Base-by-base conservation (phyloP, 2,888 invertebrate species). In the Andrena fulva region DNA sequence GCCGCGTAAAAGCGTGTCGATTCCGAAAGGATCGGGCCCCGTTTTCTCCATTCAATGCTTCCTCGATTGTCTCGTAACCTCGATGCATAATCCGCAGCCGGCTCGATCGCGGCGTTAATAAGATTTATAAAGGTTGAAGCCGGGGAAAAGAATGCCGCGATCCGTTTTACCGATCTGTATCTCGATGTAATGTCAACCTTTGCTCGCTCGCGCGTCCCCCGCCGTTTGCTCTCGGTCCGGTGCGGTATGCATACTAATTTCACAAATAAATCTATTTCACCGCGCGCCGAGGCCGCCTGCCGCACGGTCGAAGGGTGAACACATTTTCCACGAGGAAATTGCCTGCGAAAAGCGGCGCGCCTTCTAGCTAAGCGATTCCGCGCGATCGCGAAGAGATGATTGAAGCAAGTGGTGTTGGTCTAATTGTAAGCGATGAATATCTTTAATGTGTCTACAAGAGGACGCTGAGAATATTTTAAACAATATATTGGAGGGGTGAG, bases 171-270 rank as follows among this genome's bases (percentile, higher is more conserved):
- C 70, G 80, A 86, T 84, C 78, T 69, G 35, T 82, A 88, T 89
- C 86, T 70, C 83, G 68, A 85, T 84, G 42, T 82, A 85, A 85
- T 82, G 80, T 86, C 87, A 52, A 76, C 77, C 73, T 68, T 56
- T 73, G 87, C 85, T 63, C 80, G 85, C 85, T 86, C 89, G 73
- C 87, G 79, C 89, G 85, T 85, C 74, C 69, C 52, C 66, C 29
- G 82, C 77, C 88, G 84, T 88, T 84, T 56, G 54, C 84, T 66
- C 77, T 67, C 74, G 80, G 50, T 52, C 71, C 68, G 50, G 59
- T 50, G 59, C 80, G 86, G 85, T 71, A 78, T 77, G 89, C 86
- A 87, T 89, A 88, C 85, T 89, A 88, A 89, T 87, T 82, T 67
- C 62, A 80, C 66, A 69, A 67, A 77, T 74, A 82, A 84, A 88